Evolutionary conservation across 2,888 invertebrate genomes (phyloP), one percentile per base, ranked within the genome.

Genomic region (Strigamia maritima): DNA sequence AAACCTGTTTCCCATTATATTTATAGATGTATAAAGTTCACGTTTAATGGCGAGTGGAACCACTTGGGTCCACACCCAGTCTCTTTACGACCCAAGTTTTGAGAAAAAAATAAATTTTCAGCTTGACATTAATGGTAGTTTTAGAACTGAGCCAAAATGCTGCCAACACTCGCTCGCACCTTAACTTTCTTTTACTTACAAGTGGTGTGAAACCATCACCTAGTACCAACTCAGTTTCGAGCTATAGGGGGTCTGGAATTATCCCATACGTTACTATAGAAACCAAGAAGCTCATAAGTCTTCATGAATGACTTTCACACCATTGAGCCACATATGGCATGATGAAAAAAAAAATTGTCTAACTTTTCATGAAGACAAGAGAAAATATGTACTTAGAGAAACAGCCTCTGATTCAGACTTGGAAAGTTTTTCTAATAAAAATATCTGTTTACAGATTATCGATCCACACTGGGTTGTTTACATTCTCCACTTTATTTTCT

Each of bases 131-230:
- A 70, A 70, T 70, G 70, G 70, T 28, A 70, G 70, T 70, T 70
- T 70, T 70, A 70, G 70, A 70, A 70, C 70, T 70, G 70, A 26
- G 28, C 70, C 70, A 70, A 70, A 70, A 70, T 28, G 70, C 28
- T 70, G 70, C 70, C 70, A 70, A 70, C 70, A 70, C 24, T 70
- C 70, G 28, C 70, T 26, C n/a, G 24, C 70, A 70, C 70, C 70
- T 70, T 70, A 70, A 70, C 70, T 70, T 70, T 70, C 70, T 70
- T 26, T 70, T 70, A 70, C 70, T 70, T 70, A 70, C 70, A 70
- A 70, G 70, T 70, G 70, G 70, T 70, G 70, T 70, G 70, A 70
- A 70, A 70, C 70, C 70, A 70, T 70, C 70, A 70, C 70, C 70
- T 70, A 70, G 70, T 28, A 26, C 28, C 70, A 70, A 54, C 70